A percentile compares a stretch with the other conserved stretches of the same genome.
Evolutionary conservation across 2,113 vertebrate species (phyloP).

Genomic region (Actenoides hombroni): DNA sequence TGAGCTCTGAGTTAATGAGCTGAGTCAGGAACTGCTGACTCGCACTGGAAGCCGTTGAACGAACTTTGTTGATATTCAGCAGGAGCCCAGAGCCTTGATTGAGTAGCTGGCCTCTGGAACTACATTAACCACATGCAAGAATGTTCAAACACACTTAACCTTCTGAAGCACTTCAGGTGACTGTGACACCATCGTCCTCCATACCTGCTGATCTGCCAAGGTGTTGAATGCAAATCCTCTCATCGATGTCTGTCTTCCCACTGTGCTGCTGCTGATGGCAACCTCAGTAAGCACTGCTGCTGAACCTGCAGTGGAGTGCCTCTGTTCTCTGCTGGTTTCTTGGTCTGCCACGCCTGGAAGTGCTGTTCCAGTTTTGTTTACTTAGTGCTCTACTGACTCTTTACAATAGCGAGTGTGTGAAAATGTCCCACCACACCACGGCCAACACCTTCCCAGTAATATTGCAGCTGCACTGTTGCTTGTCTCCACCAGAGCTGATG

Average conservation of each 20-base stretch:
- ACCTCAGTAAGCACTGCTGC: background rate
- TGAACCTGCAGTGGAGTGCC: background rate
- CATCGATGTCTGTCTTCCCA: background rate
- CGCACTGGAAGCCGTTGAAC: background rate
- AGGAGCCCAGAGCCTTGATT: background rate
- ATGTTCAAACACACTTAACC: background rate
- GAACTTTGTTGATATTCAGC: background rate
- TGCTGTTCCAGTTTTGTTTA: background rate
- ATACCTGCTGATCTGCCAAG: background rate
- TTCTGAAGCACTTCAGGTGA: background rate
- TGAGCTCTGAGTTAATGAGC: background rate
- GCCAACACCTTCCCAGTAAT: background rate
- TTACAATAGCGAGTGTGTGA: background rate
- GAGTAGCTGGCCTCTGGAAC: background rate
- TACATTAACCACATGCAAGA: background rate
- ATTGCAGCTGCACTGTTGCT: background rate
- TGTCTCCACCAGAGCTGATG: background rate
- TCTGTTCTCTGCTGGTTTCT: background rate
- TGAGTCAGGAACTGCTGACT: constrained; percentile 1
- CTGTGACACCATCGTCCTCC: background rate
- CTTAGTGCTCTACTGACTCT: background rate
- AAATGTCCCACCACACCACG: background rate
- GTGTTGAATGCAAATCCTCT: background rate
- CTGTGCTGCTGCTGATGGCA: background rate
- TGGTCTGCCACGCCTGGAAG: background rate